Percentiles rank a stretch among this genome's conserved stretches.
Evolutionary conservation across 2,888 invertebrate species (phyloP).

Genomic region (Oeneis ivallda): DNA sequence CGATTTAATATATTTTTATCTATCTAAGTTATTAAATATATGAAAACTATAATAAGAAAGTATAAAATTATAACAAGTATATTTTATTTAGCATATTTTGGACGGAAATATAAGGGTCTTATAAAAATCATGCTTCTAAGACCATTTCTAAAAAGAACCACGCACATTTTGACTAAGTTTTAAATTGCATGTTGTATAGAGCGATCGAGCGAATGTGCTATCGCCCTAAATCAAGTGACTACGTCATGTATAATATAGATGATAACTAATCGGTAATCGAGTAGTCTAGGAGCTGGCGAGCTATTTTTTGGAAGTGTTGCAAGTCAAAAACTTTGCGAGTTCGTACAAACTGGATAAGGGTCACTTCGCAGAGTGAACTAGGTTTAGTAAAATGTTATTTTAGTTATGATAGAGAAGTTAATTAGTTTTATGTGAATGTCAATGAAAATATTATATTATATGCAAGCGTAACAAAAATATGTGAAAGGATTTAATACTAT

Average conservation of each 20-base stretch:
- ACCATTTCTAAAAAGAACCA: not conserved
- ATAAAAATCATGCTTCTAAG: not conserved
- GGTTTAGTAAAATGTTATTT: no score
- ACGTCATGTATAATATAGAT: slow-evolving; percentile 28
- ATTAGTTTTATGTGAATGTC: no score
- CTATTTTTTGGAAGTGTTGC: not conserved
- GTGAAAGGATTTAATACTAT: no score
- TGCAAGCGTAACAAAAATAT: not conserved
- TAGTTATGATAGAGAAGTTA: not conserved
- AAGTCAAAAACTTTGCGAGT: not conserved
- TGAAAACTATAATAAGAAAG: no score
- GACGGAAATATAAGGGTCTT: no score
- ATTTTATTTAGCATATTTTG: no score
- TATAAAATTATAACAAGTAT: no score
- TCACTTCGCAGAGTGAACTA: no score
- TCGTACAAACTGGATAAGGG: not conserved
- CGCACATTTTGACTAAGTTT: slow-evolving; percentile 25
- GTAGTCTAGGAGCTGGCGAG: slow-evolving; percentile 5
- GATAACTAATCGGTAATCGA: slow-evolving; percentile 28
- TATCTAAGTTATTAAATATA: no score
- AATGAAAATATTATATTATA: no score
- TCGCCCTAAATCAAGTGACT: slow-evolving; percentile 23
- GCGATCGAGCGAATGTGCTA: not conserved
- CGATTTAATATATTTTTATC: no score
- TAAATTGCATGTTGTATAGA: slow-evolving; percentile 25